Conservation (phyloP, 1,140 invertebrate genomes). For the Hyles euphorbiae region DNA sequence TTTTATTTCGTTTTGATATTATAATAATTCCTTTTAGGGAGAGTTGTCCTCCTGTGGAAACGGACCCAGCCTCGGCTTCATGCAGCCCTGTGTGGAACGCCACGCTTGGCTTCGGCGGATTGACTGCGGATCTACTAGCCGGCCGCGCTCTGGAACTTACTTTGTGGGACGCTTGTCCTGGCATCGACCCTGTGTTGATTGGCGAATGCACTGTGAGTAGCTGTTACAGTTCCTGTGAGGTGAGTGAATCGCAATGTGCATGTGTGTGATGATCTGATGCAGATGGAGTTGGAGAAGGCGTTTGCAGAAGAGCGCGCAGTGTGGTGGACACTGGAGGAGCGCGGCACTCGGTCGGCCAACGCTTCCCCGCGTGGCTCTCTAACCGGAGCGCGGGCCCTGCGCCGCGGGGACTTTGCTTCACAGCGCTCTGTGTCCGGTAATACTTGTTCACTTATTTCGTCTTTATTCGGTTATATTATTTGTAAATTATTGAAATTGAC, state of each 20-base stretch:
- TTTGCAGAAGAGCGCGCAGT: slow-evolving; percentile 90
- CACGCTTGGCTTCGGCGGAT: slow-evolving; percentile 87
- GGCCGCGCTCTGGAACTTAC: slow-evolving; percentile 89
- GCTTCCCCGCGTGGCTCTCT: slow-evolving; percentile 88
- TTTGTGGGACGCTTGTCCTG: slow-evolving; percentile 89
- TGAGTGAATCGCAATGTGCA: too few relatives aligned
- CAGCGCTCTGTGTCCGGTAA: slow-evolving; percentile 82
- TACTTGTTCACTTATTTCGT: not conserved
- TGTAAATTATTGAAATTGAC: slow-evolving; percentile 1
- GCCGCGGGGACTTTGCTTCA: slow-evolving; percentile 79
- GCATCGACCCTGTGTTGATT: slow-evolving; percentile 88
- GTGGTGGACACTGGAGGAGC: slow-evolving; percentile 91
- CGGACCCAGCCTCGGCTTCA: slow-evolving; percentile 87
- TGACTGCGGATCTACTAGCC: slow-evolving; percentile 85
- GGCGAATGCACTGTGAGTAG: slow-evolving; percentile 87
- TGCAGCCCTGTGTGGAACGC: slow-evolving; percentile 94
- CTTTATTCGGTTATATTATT: not conserved
- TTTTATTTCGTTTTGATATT: not conserved
- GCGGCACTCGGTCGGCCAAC: slow-evolving; percentile 83
- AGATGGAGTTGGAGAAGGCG: slow-evolving; percentile 82
- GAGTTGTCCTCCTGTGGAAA: slow-evolving; percentile 83
- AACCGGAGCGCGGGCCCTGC: slow-evolving; percentile 78
- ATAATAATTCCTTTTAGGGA: slow-evolving; percentile 71
- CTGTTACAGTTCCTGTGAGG: too few relatives aligned
- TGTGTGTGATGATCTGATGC: slow-evolving; percentile 6